Evolutionary conservation across 2,797 vertebrate genomes (phyloP), one percentile per base, ranked within the genome.

Genomic region (Pachyuromys duprasi): DNA sequence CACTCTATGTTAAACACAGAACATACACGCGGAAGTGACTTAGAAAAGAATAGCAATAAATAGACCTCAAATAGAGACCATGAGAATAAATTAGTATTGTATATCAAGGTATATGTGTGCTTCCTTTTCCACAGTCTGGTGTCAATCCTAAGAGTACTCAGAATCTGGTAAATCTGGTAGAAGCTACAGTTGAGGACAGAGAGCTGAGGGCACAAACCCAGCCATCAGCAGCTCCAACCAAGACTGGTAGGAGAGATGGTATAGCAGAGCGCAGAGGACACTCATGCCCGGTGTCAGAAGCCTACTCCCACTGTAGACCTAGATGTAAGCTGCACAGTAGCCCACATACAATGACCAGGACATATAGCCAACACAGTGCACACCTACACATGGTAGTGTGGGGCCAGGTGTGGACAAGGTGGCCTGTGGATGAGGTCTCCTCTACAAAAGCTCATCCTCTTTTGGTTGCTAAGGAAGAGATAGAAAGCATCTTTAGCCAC

Each of bases 41-140:
- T 53, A 49, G 75, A 87, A 94, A 94, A 79, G 49, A 90, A 78
- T 9, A 89, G 76, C 92, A 69, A 75, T 3, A 93, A 70, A 91
- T 33, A 42, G 86, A 82, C 5, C 39, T 33, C 0, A 11, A 81
- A 63, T 3, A 86, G 53, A 94, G 53, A 63, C 31, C 28, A 75
- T 15, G 14, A 42, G 39, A 69, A 88, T 53, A 81, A 86, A 39
- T 70, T 2, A 26, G 31, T 11, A 36, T 33, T 49, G 24, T 75
- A 49, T 14, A 70, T 53, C 55, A 62, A 95, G n/a, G 45, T 67
- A 62, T 70, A 57, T 2, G 18, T 36, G 70, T 63, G 81, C 39
- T 69, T 45, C 8, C 81, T 95, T 57, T 89, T 55, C 39, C 24
- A 15, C 70, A 75, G 18, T 39, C n/a, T 53, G 82, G 31, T 49